These are phyloP conservation scores for Tonatia bakeri DNA, from an alignment of 2,113 vertebrate species.

Conservation along the genomic window DNA sequence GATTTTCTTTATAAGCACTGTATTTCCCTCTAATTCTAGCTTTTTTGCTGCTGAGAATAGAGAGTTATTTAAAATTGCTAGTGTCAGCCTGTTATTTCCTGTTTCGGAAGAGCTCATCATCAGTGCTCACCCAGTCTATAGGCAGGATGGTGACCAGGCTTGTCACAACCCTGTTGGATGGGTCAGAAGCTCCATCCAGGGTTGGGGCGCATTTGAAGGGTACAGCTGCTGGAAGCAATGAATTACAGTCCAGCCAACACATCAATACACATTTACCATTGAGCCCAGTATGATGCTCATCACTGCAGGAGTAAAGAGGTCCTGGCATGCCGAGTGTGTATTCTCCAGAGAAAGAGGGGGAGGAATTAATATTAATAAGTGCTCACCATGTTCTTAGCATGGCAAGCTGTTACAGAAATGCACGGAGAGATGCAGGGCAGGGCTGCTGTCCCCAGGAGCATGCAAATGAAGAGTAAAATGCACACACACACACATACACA, in stretches of 20 bases:
- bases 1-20: neutral
- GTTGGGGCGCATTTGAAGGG: neutral
- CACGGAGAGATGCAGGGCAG: neutral
- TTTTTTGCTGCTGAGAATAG: neutral
- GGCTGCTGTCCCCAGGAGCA: neutral
- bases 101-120: neutral
- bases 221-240: accelerated
- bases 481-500: accelerated
- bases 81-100: neutral
- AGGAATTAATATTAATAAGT: neutral
- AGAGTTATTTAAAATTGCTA: neutral
- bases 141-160: neutral
- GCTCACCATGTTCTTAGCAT: neutral
- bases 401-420: neutral
- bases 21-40: neutral
- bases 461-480: neutral
- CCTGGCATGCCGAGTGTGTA: neutral
- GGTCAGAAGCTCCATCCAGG: neutral
- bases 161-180: neutral
- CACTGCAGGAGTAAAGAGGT: neutral
- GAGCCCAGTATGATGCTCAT: neutral
- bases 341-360: neutral
- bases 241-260: neutral
- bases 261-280: accelerated
- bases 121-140: neutral